Percentiles rank a stretch among this genome's conserved stretches.
phyloP scores from a whole-genome alignment of 1,140 invertebrate species.

The Bombus impatiens region DNA sequence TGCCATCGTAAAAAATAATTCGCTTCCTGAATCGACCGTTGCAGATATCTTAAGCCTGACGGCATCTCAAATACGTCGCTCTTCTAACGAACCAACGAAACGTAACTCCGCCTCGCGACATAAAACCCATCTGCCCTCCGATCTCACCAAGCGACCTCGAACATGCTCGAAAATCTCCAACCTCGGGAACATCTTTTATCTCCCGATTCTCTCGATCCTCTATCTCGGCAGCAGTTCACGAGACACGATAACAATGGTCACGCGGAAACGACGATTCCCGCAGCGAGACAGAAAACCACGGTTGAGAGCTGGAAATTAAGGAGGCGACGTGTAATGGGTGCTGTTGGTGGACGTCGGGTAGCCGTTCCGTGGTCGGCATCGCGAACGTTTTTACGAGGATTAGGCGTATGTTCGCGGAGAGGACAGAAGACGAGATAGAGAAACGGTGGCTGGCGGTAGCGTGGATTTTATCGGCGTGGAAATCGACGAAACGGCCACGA shows the following conservation, averaged over 20 bases:
- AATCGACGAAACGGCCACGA: constrained; percentile 47
- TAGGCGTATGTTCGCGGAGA: constrained; percentile 19
- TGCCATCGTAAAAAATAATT: no score
- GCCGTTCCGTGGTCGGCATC: not conserved
- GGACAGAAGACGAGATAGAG: constrained; percentile 1
- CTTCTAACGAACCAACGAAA: no score
- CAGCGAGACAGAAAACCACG: not conserved
- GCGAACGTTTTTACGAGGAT: constrained; percentile 52
- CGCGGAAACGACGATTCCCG: not conserved
- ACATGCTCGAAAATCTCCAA: not conserved
- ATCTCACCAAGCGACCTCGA: no score
- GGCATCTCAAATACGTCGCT: no score
- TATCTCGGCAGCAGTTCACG: not conserved
- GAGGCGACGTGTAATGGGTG: not conserved
- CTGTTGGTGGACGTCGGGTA: not conserved
- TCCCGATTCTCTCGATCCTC: not conserved
- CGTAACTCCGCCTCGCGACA: no score
- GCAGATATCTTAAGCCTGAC: no score
- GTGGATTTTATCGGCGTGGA: constrained; percentile 51
- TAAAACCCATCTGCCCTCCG: no score
- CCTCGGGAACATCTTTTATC: no score
- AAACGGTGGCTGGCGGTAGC: constrained; percentile 39
- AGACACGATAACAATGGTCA: not conserved
- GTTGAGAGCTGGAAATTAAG: constrained; percentile 11
- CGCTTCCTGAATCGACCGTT: no score